Evolutionary conservation across 2,113 vertebrate species (phyloP), one percentile per base, ranked within the genome.

Genomic region (Spermophilus dauricus): DNA sequence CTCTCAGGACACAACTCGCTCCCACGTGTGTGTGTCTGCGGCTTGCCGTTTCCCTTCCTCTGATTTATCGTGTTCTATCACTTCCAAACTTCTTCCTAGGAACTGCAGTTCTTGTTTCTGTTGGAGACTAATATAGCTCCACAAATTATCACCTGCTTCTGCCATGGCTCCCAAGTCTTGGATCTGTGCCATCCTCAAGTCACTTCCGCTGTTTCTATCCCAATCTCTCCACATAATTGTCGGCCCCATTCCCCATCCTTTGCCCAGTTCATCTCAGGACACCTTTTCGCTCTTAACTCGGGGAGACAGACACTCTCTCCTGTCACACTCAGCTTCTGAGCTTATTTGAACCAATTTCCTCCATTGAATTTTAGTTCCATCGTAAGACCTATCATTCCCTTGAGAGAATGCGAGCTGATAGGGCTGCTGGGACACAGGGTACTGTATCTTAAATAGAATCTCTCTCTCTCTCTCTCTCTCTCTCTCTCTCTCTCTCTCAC

Each of bases 291-390:
- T 34, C 75, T 48, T 6, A 48, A 61, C 61, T 61, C 20, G 11
- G 45, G 30, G 30, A 82, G 18, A 63, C 48, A 70, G 1, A 51
- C n/a, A 56, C 72, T 58, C 76, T 78, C 13, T 56, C 30, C 45
- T 28, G 37, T 76, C 86, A 48, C 10, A 56, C 32, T 53, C 51
- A 63, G 81, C 75, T 78, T 26, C 39, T 72, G 63, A 76, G 61
- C 22, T 75, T 32, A 86, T 84, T 70, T 93, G 93, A 83, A 69
- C 75, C 32, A 61, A 28, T 89, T 63, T 94, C 61, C 85, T 53
- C 45, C 73, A 70, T 56, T 28, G 42, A 86, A 86, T 67, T 89
- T 83, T 87, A 95, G n/a, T 69, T 93, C 28, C 22, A 48, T 5
- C 22, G 28, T 45, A 22, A 61, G 20, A 28, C 67, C 72, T 39